A percentile compares a stretch with the other conserved stretches of the same genome.
These are phyloP conservation scores for Hycleus cichorii DNA, from an alignment of 1,140 invertebrate species.

Conservation along the genomic window DNA sequence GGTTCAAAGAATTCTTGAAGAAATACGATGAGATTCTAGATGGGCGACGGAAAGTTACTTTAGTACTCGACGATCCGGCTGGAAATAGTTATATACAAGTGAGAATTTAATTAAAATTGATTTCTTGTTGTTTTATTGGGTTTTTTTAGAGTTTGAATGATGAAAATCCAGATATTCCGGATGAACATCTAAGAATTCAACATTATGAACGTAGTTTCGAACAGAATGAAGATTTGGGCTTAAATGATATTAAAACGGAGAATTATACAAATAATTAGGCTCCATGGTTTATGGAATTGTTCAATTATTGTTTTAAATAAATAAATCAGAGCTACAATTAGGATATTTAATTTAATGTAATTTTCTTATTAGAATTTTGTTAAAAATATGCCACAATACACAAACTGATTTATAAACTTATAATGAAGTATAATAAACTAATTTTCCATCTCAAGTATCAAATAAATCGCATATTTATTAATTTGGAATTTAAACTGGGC, in stretches of 20 bases:
- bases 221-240: constrained; percentile 91
- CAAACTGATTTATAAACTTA: no score
- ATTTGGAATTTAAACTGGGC: no score
- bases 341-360: no score
- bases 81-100: constrained; percentile 96
- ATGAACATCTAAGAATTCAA: constrained; percentile 60
- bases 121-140: constrained; percentile 1
- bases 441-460: no score
- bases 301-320: no score
- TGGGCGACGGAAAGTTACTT: constrained; percentile 56
- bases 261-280: constrained; percentile 50
- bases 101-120: constrained; percentile 3
- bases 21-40: constrained; percentile 65
- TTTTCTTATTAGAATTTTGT: no score
- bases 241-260: constrained; percentile 97
- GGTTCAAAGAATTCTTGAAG: constrained; percentile 57
- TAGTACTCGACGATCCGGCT: constrained; percentile 91
- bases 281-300: background rate
- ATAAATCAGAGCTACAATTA: no score
- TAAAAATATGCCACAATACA: no score
- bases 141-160: constrained; percentile 55
- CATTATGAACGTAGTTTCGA: constrained; percentile 81
- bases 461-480: no score
- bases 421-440: no score
- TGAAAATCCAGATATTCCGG: constrained; percentile 48